Evolutionary conservation across 2,797 vertebrate genomes (phyloP), one percentile per base, ranked within the genome.

Genomic region (Sebastes glaucus): DNA sequence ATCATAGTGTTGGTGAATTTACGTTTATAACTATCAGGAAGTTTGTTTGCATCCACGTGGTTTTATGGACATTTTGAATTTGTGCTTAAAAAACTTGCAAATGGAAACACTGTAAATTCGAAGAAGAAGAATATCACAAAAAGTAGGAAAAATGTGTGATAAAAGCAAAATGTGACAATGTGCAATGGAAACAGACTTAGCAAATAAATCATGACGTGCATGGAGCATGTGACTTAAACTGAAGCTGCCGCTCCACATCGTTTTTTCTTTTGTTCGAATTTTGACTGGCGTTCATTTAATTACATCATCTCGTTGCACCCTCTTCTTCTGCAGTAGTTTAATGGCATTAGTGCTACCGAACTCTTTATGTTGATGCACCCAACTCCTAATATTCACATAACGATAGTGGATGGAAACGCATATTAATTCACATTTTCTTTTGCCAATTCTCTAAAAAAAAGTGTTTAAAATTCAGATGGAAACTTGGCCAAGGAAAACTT

Each of bases 291-390:
- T 5, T 33, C 11, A 57, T 53, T 78, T n/a, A 68, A 62, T 65
- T 55, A 28, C 38, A 71, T 63, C 46, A 66, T 76, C 55, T 71
- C 4, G 1, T 11, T 38, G 52, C 68, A n/a, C 32, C 46, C 46
- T 64, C 18, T 59, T 71, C 61, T 42, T 23, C 0, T 33, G 13
- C 20, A n/a, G 7, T 11, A 11, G 16, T 71, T 81, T 52, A 42
- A 63, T 67, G 38, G 28, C 9, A 59, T 63, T 11, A 33, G 60
- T 73, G 46, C 42, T 32, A 38, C 55, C 57, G 56, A 38, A 42
- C 20, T 69, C 30, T 56, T 81, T 69, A 71, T 80, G 65, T 82
- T 49, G 56, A 32, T 30, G 55, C 2, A 8, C 55, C 74, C 63
- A 71, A 46, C 66, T 68, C 5, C n/a, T 22, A 23, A 52, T 76